phyloP scores from a whole-genome alignment of 2,113 vertebrate genomes.

The Zapornia atra region DNA sequence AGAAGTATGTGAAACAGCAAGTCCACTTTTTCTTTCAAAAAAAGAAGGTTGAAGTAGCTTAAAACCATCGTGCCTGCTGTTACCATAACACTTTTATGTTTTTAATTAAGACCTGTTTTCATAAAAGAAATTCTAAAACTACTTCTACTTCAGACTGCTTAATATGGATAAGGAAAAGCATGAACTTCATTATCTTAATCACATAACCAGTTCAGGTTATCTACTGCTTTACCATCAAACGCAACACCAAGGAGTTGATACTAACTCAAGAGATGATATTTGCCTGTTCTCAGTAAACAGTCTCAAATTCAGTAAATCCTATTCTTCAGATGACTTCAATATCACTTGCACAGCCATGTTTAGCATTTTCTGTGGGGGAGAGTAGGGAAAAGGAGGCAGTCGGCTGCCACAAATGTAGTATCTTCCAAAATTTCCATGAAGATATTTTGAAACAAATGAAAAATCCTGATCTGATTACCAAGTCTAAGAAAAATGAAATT shows the following conservation, averaged over 20 bases:
- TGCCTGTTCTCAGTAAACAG: background rate
- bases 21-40: background rate
- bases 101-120: background rate
- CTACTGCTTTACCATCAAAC: background rate
- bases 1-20: background rate
- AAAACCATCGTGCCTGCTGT: background rate
- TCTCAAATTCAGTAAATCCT: background rate
- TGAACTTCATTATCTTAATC: background rate
- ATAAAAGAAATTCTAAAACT: background rate
- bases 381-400: background rate
- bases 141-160: background rate
- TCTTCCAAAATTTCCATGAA: background rate
- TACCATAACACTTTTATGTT: background rate
- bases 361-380: background rate
- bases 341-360: background rate
- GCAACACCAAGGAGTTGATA: background rate
- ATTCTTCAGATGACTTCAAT: background rate
- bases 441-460: background rate
- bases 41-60: background rate
- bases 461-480: background rate
- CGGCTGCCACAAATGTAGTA: background rate
- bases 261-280: background rate
- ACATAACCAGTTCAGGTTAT: background rate
- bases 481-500: background rate
- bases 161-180: background rate